Evolutionary conservation across 2,888 invertebrate species (phyloP), one percentile per base, ranked within the genome.

Genomic region (Calliopum simillimum): DNA sequence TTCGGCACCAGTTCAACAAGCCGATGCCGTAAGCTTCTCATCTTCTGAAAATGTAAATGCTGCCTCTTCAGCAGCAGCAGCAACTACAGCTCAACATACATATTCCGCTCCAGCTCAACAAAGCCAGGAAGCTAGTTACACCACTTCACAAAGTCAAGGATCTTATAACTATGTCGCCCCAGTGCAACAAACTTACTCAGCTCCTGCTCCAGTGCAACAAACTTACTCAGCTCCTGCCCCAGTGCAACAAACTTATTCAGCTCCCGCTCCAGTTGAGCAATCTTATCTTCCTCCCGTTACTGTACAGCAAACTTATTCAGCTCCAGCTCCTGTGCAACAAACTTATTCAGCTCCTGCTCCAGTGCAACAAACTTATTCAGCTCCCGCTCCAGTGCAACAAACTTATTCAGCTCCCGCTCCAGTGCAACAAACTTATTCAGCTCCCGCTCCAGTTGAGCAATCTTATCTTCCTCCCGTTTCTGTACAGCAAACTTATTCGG

Each of bases 361-460:
- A 11, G 70, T 67, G 13, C 71, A 76, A 13, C 71, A 74, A 23
- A 71, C 71, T 0, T 75, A 75, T 25, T 21, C 74, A 2, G 23
- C 65, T 5, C 59, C 62, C 1, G 51, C 41, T 55, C 16, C 66
- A 11, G 68, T 44, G 16, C 59, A 59, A 8, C 68, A 72, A 43
- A 14, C 66, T 44, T 55, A 25, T n/a, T 43, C 68, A 3, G 41
- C 43, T 8, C 43, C 67, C n/a, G 71, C 66, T 58, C 25, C 68
- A 11, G 70, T 25, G 44, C 59, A 58, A 8, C 66, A 71, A 33
- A 14, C 68, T 33, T 63, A 41, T 33, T 51, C 63, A 3, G 63
- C 63, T 13, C 13, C 62, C 21, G 58, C 59, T 1, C 56, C 56
- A 33, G 47, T 64, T 21, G 19, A 71, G 14, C 66, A 70, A 56